Conservation (phyloP, 2,888 invertebrate species). For the Harmothoe impar region DNA sequence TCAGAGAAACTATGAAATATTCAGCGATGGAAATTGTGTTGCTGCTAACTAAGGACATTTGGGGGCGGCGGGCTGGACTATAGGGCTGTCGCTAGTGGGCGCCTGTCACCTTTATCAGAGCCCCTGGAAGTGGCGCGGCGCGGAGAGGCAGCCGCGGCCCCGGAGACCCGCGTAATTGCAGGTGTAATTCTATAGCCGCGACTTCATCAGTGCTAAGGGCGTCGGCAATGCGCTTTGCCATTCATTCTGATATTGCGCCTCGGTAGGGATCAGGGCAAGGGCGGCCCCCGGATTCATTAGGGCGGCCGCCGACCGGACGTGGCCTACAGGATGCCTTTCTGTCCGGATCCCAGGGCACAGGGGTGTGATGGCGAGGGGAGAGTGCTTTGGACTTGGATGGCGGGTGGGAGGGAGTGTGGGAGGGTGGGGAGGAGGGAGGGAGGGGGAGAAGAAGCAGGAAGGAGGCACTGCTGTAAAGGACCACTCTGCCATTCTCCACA, state of each 20-base stretch:
- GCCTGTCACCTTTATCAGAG: conserved; percentile 45
- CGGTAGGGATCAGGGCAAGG: conserved; percentile 6
- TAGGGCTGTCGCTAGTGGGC: not conserved
- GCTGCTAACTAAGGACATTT: conserved; percentile 52
- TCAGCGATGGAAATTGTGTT: conserved; percentile 51
- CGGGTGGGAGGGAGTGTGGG: conserved; percentile 8
- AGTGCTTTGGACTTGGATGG: not conserved
- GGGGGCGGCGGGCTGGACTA: not conserved
- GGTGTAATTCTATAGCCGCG: conserved; percentile 54
- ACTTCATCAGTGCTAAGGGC: conserved; percentile 60
- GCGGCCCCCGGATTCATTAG: conserved; percentile 50
- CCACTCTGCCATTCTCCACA: too few species aligned
- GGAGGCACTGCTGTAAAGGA: not conserved
- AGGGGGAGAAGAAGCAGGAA: not conserved
- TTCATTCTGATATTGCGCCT: conserved; percentile 55
- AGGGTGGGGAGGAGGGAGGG: not conserved
- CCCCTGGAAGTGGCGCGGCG: conserved; percentile 40
- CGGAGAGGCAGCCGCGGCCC: not conserved
- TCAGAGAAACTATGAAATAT: conserved; percentile 48
- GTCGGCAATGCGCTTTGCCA: not conserved
- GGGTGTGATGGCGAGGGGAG: not conserved
- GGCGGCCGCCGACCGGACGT: conserved; percentile 24
- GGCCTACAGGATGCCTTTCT: conserved; percentile 39
- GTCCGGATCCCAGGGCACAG: not conserved
- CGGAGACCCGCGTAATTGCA: conserved; percentile 31